Percentiles rank a stretch among this genome's conserved stretches.
Evolutionary conservation across 2,113 vertebrate genomes (phyloP).

Genomic region (Pipra filicauda): DNA sequence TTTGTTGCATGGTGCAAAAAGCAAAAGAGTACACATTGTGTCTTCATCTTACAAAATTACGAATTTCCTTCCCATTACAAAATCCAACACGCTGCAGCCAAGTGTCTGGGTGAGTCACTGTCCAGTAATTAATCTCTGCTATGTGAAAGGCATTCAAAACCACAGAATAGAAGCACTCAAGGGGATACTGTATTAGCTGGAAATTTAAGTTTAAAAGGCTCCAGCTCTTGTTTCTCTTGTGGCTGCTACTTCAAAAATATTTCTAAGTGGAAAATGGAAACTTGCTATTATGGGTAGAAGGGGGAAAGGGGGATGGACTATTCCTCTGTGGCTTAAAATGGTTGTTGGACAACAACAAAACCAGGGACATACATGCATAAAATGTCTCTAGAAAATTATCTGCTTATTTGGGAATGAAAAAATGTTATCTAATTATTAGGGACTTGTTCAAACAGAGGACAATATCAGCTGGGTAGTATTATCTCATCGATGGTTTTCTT

Average conservation of each 20-base stretch:
- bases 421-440: background rate
- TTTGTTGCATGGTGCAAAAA: background rate
- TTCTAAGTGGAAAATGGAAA: background rate
- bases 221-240: background rate
- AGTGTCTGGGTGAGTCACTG: background rate
- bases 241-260: background rate
- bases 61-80: background rate
- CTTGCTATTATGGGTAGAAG: background rate
- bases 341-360: background rate
- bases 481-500: background rate
- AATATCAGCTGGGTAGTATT: background rate
- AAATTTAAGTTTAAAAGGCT: slow-evolving; percentile 15
- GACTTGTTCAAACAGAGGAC: background rate
- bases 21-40: background rate
- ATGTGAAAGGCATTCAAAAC: background rate
- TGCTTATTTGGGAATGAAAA: background rate
- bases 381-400: background rate
- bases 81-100: background rate
- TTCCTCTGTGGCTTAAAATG: background rate
- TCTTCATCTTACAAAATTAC: background rate
- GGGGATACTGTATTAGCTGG: background rate
- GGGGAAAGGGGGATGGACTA: background rate
- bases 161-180: background rate
- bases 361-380: background rate
- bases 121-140: slow-evolving; percentile 5